These are phyloP conservation scores for Drosophila micromelanica DNA, from an alignment of 1,140 invertebrate genomes.

Conservation along the genomic window DNA sequence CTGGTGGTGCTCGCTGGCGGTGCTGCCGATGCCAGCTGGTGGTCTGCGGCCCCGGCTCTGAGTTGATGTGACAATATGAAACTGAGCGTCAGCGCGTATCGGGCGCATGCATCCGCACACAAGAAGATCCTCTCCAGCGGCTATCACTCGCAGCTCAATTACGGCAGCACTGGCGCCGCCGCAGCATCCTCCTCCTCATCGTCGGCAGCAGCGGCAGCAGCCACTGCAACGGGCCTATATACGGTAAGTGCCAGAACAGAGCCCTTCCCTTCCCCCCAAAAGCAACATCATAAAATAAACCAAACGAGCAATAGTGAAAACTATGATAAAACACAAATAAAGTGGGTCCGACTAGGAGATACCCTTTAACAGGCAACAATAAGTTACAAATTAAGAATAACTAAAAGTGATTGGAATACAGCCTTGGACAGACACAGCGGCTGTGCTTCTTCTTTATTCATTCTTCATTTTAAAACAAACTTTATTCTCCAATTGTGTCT, in stretches of 20 bases:
- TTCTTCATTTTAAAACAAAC: no score
- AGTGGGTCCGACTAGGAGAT: neutral
- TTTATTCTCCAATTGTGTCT: no score
- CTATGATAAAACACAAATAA: neutral
- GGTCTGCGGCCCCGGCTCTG: slow-evolving; percentile 25
- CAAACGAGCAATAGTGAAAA: neutral
- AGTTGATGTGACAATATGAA: slow-evolving; percentile 88
- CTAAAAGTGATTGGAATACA: no score
- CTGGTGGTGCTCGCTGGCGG: neutral
- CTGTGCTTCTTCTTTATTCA: no score
- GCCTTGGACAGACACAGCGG: no score
- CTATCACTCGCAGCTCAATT: slow-evolving; percentile 90
- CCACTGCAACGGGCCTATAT: slow-evolving; percentile 84
- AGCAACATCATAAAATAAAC: slow-evolving; percentile 1
- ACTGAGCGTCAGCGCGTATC: slow-evolving; percentile 92
- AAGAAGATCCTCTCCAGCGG: slow-evolving; percentile 91
- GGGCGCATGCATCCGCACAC: slow-evolving; percentile 92
- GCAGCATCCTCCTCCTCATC: slow-evolving; percentile 85
- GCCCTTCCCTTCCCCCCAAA: no score
- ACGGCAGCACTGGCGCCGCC: slow-evolving; percentile 90
- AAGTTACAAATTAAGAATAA: no score
- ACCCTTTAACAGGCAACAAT: neutral
- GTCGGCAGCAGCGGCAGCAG: slow-evolving; percentile 85
- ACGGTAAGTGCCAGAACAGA: slow-evolving; percentile 85
- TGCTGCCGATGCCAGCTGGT: neutral